Evolutionary conservation across 2,888 invertebrate genomes (phyloP).

Genomic region (Dryobotodes eremita): DNA sequence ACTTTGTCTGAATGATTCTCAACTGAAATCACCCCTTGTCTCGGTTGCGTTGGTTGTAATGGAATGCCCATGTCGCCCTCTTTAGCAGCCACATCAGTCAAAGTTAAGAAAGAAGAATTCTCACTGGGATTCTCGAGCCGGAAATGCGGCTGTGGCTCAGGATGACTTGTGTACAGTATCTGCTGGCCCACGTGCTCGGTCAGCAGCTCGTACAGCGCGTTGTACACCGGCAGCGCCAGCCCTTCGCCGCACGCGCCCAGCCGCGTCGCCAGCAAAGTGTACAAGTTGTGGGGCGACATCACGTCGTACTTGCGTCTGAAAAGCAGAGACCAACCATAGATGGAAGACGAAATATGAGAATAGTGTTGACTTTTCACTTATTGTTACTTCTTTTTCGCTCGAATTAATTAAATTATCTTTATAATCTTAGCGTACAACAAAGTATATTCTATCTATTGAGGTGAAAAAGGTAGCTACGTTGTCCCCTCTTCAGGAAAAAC

Average conservation of each 20-base stretch:
- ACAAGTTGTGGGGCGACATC: constrained; percentile 99
- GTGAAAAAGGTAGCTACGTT: not conserved
- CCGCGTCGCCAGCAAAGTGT: constrained; percentile 98
- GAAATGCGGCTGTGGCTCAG: constrained; percentile 98
- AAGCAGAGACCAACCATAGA: constrained; percentile 30
- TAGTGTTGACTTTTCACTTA: not conserved
- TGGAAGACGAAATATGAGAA: constrained; percentile 10
- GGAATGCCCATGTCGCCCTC: not conserved
- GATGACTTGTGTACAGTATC: constrained; percentile 97
- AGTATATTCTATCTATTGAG: not conserved
- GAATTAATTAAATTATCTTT: not conserved
- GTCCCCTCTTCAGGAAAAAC: too few species aligned
- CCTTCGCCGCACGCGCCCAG: constrained; percentile 94
- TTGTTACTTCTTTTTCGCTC: not conserved
- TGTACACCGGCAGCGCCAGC: constrained; percentile 98
- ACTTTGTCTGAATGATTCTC: not conserved
- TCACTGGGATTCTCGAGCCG: constrained; percentile 99
- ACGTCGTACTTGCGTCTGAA: constrained; percentile 99
- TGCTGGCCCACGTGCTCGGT: constrained; percentile 99
- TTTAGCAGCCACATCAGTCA: not conserved
- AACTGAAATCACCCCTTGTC: not conserved
- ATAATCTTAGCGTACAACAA: not conserved
- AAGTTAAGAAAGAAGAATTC: not conserved
- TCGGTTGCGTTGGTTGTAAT: not conserved
- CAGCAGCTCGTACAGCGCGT: constrained; percentile 99